phyloP scores from a whole-genome alignment of 2,797 vertebrate genomes.

The Chiloscyllium punctatum region DNA sequence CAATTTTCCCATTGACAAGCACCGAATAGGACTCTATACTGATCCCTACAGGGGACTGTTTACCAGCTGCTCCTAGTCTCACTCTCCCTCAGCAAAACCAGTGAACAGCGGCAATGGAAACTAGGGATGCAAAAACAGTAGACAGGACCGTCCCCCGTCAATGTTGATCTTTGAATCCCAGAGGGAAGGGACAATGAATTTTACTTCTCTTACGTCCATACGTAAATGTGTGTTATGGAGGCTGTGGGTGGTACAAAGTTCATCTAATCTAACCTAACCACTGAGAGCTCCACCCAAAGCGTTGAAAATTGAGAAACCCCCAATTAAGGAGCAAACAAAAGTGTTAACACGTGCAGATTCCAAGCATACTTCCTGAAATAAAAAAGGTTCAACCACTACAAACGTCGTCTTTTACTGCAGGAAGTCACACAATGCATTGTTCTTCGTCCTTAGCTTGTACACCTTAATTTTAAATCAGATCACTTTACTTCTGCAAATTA shows the following conservation, averaged over 20 bases:
- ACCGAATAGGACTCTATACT: neutral
- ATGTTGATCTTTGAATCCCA: neutral
- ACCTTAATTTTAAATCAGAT: neutral
- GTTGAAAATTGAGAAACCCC: neutral
- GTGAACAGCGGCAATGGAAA: neutral
- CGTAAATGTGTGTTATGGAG: neutral
- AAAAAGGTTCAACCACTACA: neutral
- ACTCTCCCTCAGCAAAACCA: neutral
- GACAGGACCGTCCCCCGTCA: neutral
- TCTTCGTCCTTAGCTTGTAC: no score
- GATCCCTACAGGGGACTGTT: neutral
- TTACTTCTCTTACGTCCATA: neutral
- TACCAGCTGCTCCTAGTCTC: neutral
- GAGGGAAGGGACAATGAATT: neutral
- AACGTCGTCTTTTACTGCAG: neutral
- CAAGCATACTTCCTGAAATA: neutral
- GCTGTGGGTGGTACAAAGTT: neutral
- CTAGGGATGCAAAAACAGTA: neutral
- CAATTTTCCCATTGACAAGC: neutral
- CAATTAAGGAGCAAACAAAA: neutral
- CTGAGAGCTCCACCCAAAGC: neutral
- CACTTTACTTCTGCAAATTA: neutral
- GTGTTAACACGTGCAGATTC: neutral
- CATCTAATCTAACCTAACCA: neutral
- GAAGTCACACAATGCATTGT: neutral